These are phyloP conservation scores for Rhinophrynus dorsalis DNA, from an alignment of 2,797 vertebrate species.

Conservation along the genomic window DNA sequence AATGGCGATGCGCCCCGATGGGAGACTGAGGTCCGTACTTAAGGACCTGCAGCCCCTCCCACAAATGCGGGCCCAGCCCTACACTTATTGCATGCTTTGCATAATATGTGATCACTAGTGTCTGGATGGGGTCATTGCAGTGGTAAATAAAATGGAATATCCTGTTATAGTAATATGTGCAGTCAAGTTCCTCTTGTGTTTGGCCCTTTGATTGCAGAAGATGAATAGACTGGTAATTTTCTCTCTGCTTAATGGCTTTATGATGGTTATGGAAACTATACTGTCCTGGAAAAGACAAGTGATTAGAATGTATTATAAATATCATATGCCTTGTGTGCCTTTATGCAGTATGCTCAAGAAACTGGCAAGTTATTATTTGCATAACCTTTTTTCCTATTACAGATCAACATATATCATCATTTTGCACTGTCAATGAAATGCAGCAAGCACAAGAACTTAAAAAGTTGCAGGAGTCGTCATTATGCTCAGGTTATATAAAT, in stretches of 20 bases:
- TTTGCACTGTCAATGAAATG: slow-evolving; percentile 91
- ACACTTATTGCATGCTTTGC: slow-evolving; percentile 72
- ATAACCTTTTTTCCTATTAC: slow-evolving; percentile 49
- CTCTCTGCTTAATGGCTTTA: no score
- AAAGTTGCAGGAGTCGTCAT: slow-evolving; percentile 78
- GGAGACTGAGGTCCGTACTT: no score
- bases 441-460: slow-evolving; percentile 82
- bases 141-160: slow-evolving; percentile 5
- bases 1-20: no score
- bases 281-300: no score
- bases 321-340: no score
- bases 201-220: slow-evolving; percentile 54
- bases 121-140: background rate
- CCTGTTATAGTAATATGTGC: slow-evolving; percentile 31
- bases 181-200: slow-evolving; percentile 52
- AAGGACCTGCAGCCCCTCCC: no score
- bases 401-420: slow-evolving; percentile 93
- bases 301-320: no score
- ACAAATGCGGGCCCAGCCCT: no score
- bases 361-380: no score
- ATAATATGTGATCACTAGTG: slow-evolving; percentile 60
- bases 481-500: slow-evolving; percentile 78
- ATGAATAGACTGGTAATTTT: no score
- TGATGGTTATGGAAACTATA: no score
- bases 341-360: no score